Evolutionary conservation across 2,113 vertebrate species (phyloP).

Genomic region (Sander vitreus): DNA sequence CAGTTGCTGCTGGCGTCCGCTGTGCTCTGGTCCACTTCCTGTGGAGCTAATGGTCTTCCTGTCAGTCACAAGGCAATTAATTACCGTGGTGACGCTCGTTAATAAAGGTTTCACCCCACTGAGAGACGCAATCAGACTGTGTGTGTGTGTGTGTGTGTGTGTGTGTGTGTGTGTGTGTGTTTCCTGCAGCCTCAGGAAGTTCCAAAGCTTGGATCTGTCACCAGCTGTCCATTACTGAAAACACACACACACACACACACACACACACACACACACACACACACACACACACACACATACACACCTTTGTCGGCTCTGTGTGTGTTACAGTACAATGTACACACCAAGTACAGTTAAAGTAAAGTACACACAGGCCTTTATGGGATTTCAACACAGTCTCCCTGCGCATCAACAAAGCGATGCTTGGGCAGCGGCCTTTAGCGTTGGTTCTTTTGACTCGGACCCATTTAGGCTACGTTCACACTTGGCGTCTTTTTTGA

Average conservation of each 20-base stretch:
- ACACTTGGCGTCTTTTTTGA: too few relatives aligned
- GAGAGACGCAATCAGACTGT: slow-evolving; percentile 1
- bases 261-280: not conserved
- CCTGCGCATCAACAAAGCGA: too few relatives aligned
- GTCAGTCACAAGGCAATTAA: slow-evolving; percentile 71
- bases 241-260: not conserved
- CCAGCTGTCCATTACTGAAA: slow-evolving; percentile 55
- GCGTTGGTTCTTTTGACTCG: too few relatives aligned
- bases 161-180: slow-evolving; percentile 8
- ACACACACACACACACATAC: not conserved
- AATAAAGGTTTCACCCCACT: slow-evolving; percentile 67
- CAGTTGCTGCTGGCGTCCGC: slow-evolving; percentile 24
- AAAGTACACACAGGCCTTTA: too few relatives aligned
- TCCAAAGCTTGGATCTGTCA: slow-evolving; percentile 53
- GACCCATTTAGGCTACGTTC: too few relatives aligned
- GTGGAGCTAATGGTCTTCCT: slow-evolving; percentile 69
- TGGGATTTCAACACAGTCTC: too few relatives aligned
- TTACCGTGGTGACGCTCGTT: slow-evolving; percentile 62
- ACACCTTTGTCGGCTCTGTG: not conserved
- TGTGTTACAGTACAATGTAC: not conserved
- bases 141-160: slow-evolving; percentile 31
- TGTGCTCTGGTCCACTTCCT: slow-evolving; percentile 65
- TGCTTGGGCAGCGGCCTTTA: too few relatives aligned
- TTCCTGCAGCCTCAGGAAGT: slow-evolving; percentile 40
- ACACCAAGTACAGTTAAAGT: not conserved